Base-by-base conservation (phyloP, 2,797 vertebrate genomes). In the Lemur catta region DNA sequence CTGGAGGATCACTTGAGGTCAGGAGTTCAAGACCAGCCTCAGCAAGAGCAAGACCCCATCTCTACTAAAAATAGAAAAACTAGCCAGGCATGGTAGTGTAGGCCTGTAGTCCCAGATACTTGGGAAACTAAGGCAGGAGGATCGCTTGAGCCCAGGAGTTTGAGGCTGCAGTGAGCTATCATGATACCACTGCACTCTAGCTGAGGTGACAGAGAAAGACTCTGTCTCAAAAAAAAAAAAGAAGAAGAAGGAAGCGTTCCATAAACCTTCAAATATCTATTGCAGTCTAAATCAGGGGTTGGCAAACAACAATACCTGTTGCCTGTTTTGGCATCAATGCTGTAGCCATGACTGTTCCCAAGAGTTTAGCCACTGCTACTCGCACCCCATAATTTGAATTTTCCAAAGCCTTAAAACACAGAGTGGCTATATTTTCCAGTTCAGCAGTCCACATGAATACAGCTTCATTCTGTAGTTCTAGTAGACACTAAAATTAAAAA, bases 381-480 rank as follows among this genome's bases (percentile, higher is more conserved):
- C 99, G 99, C 55, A 99, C 99, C 0, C 99, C 99, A 63, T 99
- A 99, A 97, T 99, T 99, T 13, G 99, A 99, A 78, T 99, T 99
- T 98, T 99, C 99, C 81, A 99, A 98, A 85, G 99, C 99, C 98
- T 99, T 99, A 96, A 99, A 99, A 97, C 99, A 99, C 81, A 99
- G 98, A 0, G 99, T 99, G 95, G 99, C 99, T 94, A 99, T 98
- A 43, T 99, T 99, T 98, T 99, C 99, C 96, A 99, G 98, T 97
- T 99, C 99, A 67, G 99, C 99, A 89, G 99, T 99, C 99, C 99
- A 99, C 99, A 99, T 99, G 97, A 99, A 99, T 14, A 99, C 99
- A 0, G 99, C 99, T 98, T 99, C 99, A 93, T 99, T 99, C 98
- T 99, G 99, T 90, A 99, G 98, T 98, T 99, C 99, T 96, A 99